These are phyloP conservation scores for Hemicordylus capensis DNA, from an alignment of 2,113 vertebrate species.

Conservation along the genomic window DNA sequence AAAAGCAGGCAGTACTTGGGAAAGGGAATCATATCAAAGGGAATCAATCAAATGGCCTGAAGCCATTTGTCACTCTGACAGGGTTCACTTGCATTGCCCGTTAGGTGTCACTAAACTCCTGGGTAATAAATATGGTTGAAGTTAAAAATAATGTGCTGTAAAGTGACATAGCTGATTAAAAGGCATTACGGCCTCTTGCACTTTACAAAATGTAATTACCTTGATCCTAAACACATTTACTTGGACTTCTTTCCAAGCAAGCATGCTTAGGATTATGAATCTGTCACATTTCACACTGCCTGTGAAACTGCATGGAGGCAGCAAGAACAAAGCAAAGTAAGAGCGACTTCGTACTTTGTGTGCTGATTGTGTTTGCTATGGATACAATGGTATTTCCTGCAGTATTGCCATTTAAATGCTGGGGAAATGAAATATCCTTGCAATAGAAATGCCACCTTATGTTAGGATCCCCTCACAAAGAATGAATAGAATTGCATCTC, in stretches of 20 bases:
- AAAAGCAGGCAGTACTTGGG: not conserved
- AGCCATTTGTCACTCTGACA: constrained; percentile 5
- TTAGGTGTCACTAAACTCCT: not conserved
- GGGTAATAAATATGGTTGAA: not conserved
- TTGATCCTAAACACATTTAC: not conserved
- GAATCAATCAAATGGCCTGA: not conserved
- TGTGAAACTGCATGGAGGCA: not conserved
- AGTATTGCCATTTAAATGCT: not conserved
- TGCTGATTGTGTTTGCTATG: not conserved
- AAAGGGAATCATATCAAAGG: not conserved
- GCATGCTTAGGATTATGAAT: not conserved
- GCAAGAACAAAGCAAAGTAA: not conserved
- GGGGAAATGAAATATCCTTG: not conserved
- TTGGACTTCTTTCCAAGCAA: not conserved
- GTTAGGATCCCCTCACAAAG: not conserved
- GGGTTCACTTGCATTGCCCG: not conserved
- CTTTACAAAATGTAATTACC: not conserved
- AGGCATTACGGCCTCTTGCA: not conserved
- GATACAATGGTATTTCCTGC: not conserved
- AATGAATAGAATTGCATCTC: not conserved
- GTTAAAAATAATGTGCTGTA: not conserved
- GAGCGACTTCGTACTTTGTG: not conserved
- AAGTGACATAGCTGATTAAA: not conserved
- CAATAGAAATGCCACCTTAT: not conserved
- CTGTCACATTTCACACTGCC: not conserved